Evolutionary conservation across 2,888 invertebrate species (phyloP).

Genomic region (Chloromyia formosa): DNA sequence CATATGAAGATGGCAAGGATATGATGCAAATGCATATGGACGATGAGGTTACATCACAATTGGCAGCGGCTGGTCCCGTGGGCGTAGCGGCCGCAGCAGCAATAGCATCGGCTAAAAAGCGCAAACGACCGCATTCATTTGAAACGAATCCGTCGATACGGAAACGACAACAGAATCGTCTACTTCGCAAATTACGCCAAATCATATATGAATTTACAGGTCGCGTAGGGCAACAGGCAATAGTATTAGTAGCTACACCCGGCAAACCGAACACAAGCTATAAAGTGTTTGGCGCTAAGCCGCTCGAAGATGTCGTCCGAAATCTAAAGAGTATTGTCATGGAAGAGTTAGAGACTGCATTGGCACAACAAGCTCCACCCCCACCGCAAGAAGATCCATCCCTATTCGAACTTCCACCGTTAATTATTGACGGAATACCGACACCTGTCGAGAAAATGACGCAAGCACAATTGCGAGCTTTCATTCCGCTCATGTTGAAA

Average conservation of each 20-base stretch:
- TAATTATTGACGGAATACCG: slow-evolving; percentile 97
- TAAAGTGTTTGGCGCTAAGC: slow-evolving; percentile 96
- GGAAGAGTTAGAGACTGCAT: slow-evolving; percentile 92
- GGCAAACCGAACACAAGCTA: slow-evolving; percentile 96
- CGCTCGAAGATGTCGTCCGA: slow-evolving; percentile 93
- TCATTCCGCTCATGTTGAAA: slow-evolving; percentile 97
- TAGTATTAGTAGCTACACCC: slow-evolving; percentile 94
- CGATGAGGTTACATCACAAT: slow-evolving; percentile 94
- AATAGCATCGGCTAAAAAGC: slow-evolving; percentile 93
- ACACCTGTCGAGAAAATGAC: slow-evolving; percentile 99
- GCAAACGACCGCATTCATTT: slow-evolving; percentile 94
- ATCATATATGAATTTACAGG: slow-evolving; percentile 98
- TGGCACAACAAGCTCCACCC: slow-evolving; percentile 92
- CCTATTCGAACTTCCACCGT: slow-evolving; percentile 92
- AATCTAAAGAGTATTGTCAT: slow-evolving; percentile 90
- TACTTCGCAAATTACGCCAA: slow-evolving; percentile 87
- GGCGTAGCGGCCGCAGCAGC: slow-evolving; percentile 97
- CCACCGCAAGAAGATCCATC: slow-evolving; percentile 84
- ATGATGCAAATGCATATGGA: slow-evolving; percentile 85
- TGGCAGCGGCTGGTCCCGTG: slow-evolving; percentile 96
- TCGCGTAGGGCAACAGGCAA: slow-evolving; percentile 95
- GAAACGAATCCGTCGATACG: slow-evolving; percentile 97
- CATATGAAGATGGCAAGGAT: slow-evolving; percentile 82
- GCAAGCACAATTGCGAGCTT: slow-evolving; percentile 94
- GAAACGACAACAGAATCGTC: slow-evolving; percentile 93